Percentiles rank a stretch among this genome's conserved stretches.
phyloP scores from a whole-genome alignment of 2,888 invertebrate genomes.

The Hybos culiciformis region DNA sequence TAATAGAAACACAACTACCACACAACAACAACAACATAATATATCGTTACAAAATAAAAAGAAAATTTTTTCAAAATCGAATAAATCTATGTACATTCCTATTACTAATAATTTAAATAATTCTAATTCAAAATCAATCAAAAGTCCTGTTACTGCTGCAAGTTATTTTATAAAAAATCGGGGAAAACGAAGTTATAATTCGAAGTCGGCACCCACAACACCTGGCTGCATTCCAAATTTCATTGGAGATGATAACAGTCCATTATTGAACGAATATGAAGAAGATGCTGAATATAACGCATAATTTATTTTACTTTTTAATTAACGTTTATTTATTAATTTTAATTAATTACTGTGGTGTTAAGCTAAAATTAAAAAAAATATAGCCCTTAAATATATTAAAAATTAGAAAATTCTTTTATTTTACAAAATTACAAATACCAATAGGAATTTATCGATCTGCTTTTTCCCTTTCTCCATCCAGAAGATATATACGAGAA shows the following conservation, averaged over 20 bases:
- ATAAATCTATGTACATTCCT: slow-evolving; percentile 59
- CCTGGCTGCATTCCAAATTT: slow-evolving; percentile 51
- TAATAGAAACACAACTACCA: background rate
- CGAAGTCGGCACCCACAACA: slow-evolving; percentile 67
- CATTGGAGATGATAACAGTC: slow-evolving; percentile 50
- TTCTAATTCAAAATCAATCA: slow-evolving; percentile 17
- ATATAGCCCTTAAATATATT: no score
- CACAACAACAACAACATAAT: slow-evolving; percentile 19
- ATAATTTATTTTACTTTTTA: no score
- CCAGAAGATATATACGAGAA: no score
- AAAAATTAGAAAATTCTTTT: no score
- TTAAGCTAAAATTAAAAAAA: no score
- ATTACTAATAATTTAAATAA: slow-evolving; percentile 38
- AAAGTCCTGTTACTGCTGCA: slow-evolving; percentile 30
- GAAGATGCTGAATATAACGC: slow-evolving; percentile 37
- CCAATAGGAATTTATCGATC: no score
- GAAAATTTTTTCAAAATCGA: slow-evolving; percentile 41
- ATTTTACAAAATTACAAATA: no score
- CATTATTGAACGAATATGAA: slow-evolving; percentile 44
- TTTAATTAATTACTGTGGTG: no score
- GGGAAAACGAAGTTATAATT: slow-evolving; percentile 46
- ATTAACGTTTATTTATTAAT: no score
- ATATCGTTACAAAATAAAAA: slow-evolving; percentile 29
- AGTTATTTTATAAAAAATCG: slow-evolving; percentile 30
- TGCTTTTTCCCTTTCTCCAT: no score